Base-by-base conservation (phyloP, 2,113 vertebrate genomes). In the Actenoides lindsayi region DNA sequence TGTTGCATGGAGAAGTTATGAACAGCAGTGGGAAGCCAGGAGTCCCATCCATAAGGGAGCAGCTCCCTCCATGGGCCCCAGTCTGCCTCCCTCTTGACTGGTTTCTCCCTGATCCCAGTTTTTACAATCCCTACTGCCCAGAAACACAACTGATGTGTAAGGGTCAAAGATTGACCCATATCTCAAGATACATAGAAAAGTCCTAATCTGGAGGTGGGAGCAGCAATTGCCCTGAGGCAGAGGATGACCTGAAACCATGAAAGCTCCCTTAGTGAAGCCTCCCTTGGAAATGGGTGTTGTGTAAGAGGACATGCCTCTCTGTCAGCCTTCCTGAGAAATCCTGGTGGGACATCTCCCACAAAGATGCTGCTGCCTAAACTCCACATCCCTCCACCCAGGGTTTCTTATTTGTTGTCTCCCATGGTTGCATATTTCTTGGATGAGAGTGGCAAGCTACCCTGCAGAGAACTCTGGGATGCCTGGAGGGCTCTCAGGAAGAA, bases 381-480 rank as follows among this genome's bases (percentile, higher is more conserved):
- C 79, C 86, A 81, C 46, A 46, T 54, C 50, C 13, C 63, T 54
- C 71, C 11, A 1, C 86, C 60, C 33, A 8, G 5, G 2, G 13
- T 71, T 94, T 83, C 42, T 73, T 74, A 48, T 57, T 83, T 75
- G 23, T 81, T 78, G 87, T 64, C 76, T 93, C 68, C 63, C 30
- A 10, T 19, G 46, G 64, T 37, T 78, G 39, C 51, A 73, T 21
- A 7, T 10, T 57, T n/a, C 76, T 83, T 51, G 42, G 24, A 10
- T 7, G 51, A 67, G 4, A 70, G n/a, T 3, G 0, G 0, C 0
- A 2, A 76, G 28, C 37, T 89, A 68, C 60, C 25, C n/a, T 89
- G 68, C 56, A 84, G 83, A 87, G 54, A 70, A 23, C 46, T 35
- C 31, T 64, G 77, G 8, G 33, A 28, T 60, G 53, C 62, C 71